Evolutionary conservation across 1,140 invertebrate genomes (phyloP).

Genomic region (Achroia grisella): DNA sequence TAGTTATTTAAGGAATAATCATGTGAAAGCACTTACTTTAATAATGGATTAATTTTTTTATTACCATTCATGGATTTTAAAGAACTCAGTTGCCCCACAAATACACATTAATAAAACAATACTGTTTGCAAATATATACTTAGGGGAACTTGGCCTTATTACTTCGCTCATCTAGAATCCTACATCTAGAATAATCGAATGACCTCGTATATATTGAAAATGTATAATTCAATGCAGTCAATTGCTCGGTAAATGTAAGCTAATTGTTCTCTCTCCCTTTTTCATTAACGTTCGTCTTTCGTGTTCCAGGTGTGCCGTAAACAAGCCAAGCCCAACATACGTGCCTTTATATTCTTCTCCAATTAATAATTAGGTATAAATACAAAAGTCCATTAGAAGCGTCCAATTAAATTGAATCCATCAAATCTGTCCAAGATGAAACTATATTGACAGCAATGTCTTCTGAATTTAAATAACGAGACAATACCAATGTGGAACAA

Average conservation of each 20-base stretch:
- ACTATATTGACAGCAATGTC: neutral
- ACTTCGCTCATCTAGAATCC: no score
- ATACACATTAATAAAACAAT: no score
- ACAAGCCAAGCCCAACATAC: conserved; percentile 26
- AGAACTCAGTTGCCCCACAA: no score
- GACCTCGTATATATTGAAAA: no score
- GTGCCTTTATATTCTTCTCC: conserved; percentile 53
- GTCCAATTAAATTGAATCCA: conserved; percentile 24
- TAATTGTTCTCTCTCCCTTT: neutral
- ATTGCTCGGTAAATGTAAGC: neutral
- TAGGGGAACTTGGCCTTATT: no score
- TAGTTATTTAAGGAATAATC: no score
- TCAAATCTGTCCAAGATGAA: conserved; percentile 25
- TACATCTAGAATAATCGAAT: no score
- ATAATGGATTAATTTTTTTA: no score
- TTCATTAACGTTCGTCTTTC: conserved; percentile 1
- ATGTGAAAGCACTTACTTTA: no score
- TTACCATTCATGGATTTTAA: no score
- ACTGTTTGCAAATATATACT: no score
- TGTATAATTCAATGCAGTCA: no score
- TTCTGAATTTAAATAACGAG: neutral
- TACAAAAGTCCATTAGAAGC: conserved; percentile 15
- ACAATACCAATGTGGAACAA: neutral
- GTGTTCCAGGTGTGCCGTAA: conserved; percentile 47
- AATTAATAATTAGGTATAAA: conserved; percentile 6